Conservation (phyloP, 2,797 vertebrate genomes). For the Oryzias dopingdopingensis region DNA sequence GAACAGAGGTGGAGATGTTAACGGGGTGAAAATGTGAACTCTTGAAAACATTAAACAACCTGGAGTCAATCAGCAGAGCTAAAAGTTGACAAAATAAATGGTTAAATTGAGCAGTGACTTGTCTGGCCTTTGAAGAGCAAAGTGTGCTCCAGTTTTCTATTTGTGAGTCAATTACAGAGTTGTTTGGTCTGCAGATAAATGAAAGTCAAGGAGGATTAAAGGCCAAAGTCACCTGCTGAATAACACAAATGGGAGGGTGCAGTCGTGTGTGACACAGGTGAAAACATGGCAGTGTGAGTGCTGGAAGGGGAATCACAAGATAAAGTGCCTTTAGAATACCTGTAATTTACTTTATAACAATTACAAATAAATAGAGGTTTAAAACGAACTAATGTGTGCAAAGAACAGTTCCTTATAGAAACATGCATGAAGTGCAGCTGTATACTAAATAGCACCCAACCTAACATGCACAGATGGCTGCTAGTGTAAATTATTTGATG, state of each 20-base stretch:
- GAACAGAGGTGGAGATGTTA: constrained; percentile 7
- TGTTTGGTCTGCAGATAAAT: constrained; percentile 52
- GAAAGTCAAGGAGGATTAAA: constrained; percentile 32
- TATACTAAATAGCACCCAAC: constrained; percentile 17
- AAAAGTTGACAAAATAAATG: constrained; percentile 30
- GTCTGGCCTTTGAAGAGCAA: constrained; percentile 33
- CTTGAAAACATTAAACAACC: constrained; percentile 43
- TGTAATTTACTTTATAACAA: constrained; percentile 40
- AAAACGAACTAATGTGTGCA: background rate
- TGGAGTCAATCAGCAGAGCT: constrained; percentile 13
- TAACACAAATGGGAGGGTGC: constrained; percentile 24
- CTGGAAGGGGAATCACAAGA: constrained; percentile 9
- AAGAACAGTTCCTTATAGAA: constrained; percentile 13
- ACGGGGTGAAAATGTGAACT: constrained; percentile 40
- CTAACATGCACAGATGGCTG: constrained; percentile 32
- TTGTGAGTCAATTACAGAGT: constrained; percentile 47
- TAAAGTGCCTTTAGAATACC: constrained; percentile 14
- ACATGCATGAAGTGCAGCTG: constrained; percentile 22
- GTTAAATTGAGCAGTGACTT: constrained; percentile 24
- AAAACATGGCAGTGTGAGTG: constrained; percentile 22
- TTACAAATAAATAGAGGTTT: constrained; percentile 24
- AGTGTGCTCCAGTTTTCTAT: constrained; percentile 42
- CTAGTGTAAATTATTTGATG: constrained; percentile 34
- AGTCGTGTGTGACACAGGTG: constrained; percentile 3
- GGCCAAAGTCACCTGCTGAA: constrained; percentile 52